These are phyloP conservation scores for Liparis tanakae DNA, from an alignment of 2,797 vertebrate genomes.

Conservation along the genomic window DNA sequence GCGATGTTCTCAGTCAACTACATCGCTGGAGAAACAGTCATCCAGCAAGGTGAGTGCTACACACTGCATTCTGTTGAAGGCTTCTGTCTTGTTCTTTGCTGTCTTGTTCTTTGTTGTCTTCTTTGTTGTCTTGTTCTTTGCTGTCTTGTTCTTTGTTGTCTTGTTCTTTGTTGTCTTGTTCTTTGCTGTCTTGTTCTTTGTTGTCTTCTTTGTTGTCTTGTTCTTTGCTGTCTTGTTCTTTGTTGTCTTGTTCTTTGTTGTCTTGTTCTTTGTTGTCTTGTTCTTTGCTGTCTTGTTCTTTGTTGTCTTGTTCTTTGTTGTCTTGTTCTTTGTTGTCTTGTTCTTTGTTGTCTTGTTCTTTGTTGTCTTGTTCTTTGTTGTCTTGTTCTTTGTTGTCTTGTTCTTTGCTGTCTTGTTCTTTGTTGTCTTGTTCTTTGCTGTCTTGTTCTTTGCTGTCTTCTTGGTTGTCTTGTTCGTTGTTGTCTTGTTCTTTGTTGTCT, in stretches of 20 bases:
- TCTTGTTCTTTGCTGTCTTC: not conserved
- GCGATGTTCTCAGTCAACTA: conserved; percentile 94
- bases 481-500: not conserved
- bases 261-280: not conserved
- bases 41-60: conserved; percentile 86
- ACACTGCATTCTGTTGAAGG: not conserved
- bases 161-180: not conserved
- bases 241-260: too few relatives aligned
- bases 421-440: too few relatives aligned
- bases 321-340: not conserved
- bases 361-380: too few relatives aligned
- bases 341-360: not conserved
- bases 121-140: not conserved
- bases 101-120: not conserved
- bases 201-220: too few relatives aligned
- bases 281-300: not conserved
- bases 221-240: not conserved
- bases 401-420: not conserved
- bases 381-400: not conserved
- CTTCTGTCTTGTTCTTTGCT: not conserved
- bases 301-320: too few relatives aligned
- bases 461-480: too few relatives aligned
- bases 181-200: not conserved
- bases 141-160: not conserved
- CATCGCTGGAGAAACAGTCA: conserved; percentile 92